These are phyloP conservation scores for Aix galericulata DNA, from an alignment of 2,113 vertebrate genomes.

Conservation along the genomic window DNA sequence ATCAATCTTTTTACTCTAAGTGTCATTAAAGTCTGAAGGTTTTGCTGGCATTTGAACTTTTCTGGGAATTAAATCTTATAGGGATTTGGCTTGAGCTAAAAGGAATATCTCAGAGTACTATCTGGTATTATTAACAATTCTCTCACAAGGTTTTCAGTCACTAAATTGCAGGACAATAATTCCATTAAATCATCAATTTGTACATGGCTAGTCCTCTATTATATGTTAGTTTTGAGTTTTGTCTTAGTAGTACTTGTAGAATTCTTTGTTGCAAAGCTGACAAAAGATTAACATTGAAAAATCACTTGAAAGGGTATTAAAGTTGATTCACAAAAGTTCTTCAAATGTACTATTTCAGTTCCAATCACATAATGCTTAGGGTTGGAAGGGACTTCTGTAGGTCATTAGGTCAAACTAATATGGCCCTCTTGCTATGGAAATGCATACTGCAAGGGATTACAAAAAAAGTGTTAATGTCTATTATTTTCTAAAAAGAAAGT, in stretches of 20 bases:
- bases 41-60: slow-evolving; percentile 32
- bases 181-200: slow-evolving; percentile 12
- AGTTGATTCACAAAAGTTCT: background rate
- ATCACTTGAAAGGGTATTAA: background rate
- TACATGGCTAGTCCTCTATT: background rate
- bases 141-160: background rate
- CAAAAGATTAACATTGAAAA: background rate
- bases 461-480: background rate
- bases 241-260: background rate
- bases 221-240: background rate
- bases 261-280: background rate
- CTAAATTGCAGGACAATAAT: background rate
- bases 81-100: background rate
- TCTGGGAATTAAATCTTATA: background rate
- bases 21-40: background rate
- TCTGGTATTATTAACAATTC: background rate
- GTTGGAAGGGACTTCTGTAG: background rate
- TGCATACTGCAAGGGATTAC: background rate
- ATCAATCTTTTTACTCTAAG: slow-evolving; percentile 13
- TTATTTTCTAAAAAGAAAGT: background rate
- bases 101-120: background rate
- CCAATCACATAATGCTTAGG: background rate
- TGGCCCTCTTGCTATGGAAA: background rate
- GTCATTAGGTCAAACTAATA: background rate
- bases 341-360: background rate